Conservation (phyloP, 2,888 invertebrate species). For the Orthosia gracilis region DNA sequence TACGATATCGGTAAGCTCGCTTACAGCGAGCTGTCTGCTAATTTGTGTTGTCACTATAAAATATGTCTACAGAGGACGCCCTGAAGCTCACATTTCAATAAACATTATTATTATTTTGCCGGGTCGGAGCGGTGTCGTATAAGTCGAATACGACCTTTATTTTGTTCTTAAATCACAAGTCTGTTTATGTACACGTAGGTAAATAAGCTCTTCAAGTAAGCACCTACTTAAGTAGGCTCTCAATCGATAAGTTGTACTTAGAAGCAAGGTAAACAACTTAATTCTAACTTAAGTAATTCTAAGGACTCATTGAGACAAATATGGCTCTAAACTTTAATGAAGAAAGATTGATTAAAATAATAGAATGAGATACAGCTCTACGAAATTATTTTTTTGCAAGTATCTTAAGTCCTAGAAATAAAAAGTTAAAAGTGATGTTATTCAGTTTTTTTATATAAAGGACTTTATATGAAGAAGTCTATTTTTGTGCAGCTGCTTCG, state of each 20-base stretch:
- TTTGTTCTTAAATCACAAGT: slow-evolving; percentile 5
- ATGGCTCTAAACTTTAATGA: slow-evolving; percentile 16
- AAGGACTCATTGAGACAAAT: slow-evolving; percentile 14
- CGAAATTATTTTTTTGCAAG: not conserved
- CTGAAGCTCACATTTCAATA: no score
- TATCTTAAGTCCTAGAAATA: not conserved
- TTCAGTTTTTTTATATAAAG: not conserved
- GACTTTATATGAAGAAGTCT: not conserved
- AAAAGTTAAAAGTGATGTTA: not conserved
- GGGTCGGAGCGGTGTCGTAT: no score
- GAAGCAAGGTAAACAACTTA: slow-evolving; percentile 43
- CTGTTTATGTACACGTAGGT: slow-evolving; percentile 30
- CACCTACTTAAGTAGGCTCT: slow-evolving; percentile 29
- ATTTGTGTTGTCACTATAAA: no score
- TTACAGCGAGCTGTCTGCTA: no score
- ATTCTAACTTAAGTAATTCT: slow-evolving; percentile 34
- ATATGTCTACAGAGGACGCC: no score
- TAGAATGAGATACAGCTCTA: no score
- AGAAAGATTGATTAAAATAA: slow-evolving; percentile 5
- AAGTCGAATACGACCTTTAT: not conserved
- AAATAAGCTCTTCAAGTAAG: slow-evolving; percentile 28
- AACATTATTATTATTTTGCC: no score
- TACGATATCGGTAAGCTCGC: no score
- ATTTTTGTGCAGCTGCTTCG: not conserved
- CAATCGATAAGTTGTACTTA: slow-evolving; percentile 26